Base-by-base conservation (phyloP, 1,140 invertebrate genomes). In the Aphelinus atriplicis region DNA sequence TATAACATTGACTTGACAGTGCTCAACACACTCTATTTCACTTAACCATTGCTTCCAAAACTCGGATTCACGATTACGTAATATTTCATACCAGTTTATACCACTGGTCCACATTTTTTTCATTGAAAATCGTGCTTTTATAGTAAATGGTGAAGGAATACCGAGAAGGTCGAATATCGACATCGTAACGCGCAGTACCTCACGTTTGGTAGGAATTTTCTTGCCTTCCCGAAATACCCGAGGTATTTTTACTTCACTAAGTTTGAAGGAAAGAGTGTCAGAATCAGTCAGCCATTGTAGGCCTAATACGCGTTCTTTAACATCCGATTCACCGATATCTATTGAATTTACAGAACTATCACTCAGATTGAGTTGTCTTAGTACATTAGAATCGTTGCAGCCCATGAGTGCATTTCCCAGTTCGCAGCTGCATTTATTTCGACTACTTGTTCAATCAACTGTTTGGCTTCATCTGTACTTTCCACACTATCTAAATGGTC, bases 101-200 rank as follows among this genome's bases (percentile, higher is more conserved):
- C 64, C 73, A 7, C 51, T 67, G 55, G 71, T 47, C 79, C 79
- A 80, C 2, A 77, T 56, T 26, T 76, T 56, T 75, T 82, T 80
- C 3, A 78, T 61, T 10, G 81, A 6, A 3, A 79, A 80, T 78
- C 79, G 78, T 0, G 71, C 71, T 48, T 66, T 50, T n/a, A 79
- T 68, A 5, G 73, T 74, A 4, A 74, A 70, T 55, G 76, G 65
- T 1, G 72, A 77, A 68, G 81, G 69, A 65, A 80, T 69, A 5
- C 81, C 79, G 26, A 81, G 71, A 0, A 78, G 80, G 67, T 83
- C 79, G 66, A 75, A 81, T 7, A 81, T 57, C 0, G 80, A 80
- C 81, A 81, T 81, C 0, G 81, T 73, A 9, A 76, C 66, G 50
- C 55, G 46, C 42, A 58, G 62, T 67, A 60, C 51, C 63, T 66